Base-by-base conservation (phyloP, 1,140 invertebrate species). In the Maconellicoccus hirsutus region DNA sequence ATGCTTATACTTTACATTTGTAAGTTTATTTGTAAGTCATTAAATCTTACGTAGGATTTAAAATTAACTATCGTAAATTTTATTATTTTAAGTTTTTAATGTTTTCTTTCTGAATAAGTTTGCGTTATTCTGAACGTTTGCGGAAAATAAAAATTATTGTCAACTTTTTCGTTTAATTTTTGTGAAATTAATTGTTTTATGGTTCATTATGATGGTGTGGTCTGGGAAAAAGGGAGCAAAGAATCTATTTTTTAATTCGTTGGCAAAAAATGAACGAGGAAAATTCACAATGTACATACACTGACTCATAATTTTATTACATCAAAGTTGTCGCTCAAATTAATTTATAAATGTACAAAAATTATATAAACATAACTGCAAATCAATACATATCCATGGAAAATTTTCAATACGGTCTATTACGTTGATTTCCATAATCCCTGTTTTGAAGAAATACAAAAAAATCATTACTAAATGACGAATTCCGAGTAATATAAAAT, bases 321-420 rank as follows among this genome's bases (percentile, higher is more conserved):
- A 52, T 52, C 12, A 52, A 52, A 52, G n/a, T 52, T 19, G n/a
- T 52, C n/a, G 42, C n/a, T 52, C n/a, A 52, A 52, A 52, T 52
- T 52, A 52, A 52, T 8, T 52, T 52, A 8, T 8, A 66, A 66
- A 66, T 66, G 61, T 66, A 66, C 61, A 66, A 66, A 66, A 66
- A 66, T 8, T 8, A 25, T 25, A 66, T 3, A 23, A 66, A 66
- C 61, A 66, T 25, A 66, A 66, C 21, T 26, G 3, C 61, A 22
- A 23, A 3, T 66, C 10, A 23, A 16, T 23, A 23, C 25, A 23
- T 3, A 23, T 66, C 3, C 21, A 4, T 19, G 21, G 21, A 25
- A 66, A 10, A 66, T 66, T 66, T 33, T 33, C 29, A 66, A 66
- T 66, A 66, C 22, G 61, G 61, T 25, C 61, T 23, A 26, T 23